Conservation (phyloP, 2,797 vertebrate species). For the Sebastes umbrosus region DNA sequence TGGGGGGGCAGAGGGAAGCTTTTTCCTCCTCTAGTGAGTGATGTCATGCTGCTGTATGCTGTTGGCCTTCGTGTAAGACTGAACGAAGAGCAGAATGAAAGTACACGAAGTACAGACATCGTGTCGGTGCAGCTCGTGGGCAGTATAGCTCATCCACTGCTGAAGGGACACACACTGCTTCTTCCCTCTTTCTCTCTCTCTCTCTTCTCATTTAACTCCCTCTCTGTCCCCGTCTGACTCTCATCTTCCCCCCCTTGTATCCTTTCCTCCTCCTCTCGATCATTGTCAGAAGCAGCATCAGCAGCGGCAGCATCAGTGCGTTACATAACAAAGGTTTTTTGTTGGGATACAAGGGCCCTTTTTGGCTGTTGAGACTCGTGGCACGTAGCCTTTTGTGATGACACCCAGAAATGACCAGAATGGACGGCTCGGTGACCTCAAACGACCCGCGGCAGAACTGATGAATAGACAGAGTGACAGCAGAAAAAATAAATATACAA, state of each 20-base stretch:
- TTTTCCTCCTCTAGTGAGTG: conserved; percentile 39
- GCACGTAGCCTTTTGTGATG: conserved; percentile 71
- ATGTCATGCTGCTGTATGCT: conserved; percentile 69
- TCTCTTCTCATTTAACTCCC: not conserved
- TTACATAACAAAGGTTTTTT: conserved; percentile 81
- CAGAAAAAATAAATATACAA: conserved; percentile 39
- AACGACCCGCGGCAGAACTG: conserved; percentile 40
- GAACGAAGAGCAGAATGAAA: conserved; percentile 49
- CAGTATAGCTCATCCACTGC: conserved; percentile 4
- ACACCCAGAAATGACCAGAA: conserved; percentile 73
- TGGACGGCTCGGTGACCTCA: conserved; percentile 59
- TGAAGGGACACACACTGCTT: not conserved
- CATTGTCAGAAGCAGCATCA: conserved; percentile 51
- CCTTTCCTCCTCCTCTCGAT: conserved; percentile 20
- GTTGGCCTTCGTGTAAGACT: conserved; percentile 37
- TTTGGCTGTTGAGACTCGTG: conserved; percentile 62
- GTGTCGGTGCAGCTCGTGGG: conserved; percentile 41
- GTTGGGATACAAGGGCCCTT: conserved; percentile 65
- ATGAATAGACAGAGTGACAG: conserved; percentile 62
- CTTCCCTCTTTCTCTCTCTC: not conserved
- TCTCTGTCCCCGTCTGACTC: conserved; percentile 20
- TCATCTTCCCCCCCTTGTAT: not conserved
- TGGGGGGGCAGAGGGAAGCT: conserved; percentile 13
- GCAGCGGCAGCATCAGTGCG: conserved; percentile 59
- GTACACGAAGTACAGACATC: conserved; percentile 50